Base-by-base conservation (phyloP, 2,888 invertebrate species). In the Meteorus cinctellus region DNA sequence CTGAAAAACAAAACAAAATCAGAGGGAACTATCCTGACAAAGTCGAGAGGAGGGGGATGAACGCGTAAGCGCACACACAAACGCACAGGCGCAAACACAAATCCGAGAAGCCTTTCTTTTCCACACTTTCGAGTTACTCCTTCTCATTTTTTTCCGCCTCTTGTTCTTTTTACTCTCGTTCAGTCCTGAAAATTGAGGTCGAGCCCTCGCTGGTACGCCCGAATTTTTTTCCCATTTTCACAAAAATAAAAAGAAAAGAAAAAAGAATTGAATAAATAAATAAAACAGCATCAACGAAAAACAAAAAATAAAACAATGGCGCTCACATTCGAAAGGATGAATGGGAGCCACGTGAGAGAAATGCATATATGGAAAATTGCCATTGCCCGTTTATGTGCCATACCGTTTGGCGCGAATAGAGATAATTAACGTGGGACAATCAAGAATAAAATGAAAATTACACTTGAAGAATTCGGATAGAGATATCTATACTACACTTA, bases 381-480 rank as follows among this genome's bases (percentile, higher is more conserved):
- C 31, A 62, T 62, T 55, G 55, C 24, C 55, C 55, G n/a, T 3
- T n/a, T 62, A 62, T 62, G 27, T 5, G 62, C 29, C 29, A 29
- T 16, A n/a, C 29, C 31, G 62, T 62, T 62, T 27, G 31, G 31
- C 31, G n/a, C 31, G 62, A 31, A 62, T 62, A 31, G 62, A 62
- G 31, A 31, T 31, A 62, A 62, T 62, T 62, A 62, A 16, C 62
- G 10, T 62, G 62, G 27, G 29, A 75, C 62, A 68, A 77, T 72
- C 36, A 31, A 48, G 72, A 59, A 19, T 69, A 66, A 62, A 51
- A 69, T 76, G 55, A 72, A 59, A 55, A 59, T 48, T 72, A 59
- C 74, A 31, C 65, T 69, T 34, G 36, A 79, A 69, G 65, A 76
- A 76, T 77, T 55, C 19, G 5, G 19, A 55, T 55, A 55, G 55